These are phyloP conservation scores for Coilia nasus DNA, from an alignment of 2,797 vertebrate genomes.

Conservation along the genomic window DNA sequence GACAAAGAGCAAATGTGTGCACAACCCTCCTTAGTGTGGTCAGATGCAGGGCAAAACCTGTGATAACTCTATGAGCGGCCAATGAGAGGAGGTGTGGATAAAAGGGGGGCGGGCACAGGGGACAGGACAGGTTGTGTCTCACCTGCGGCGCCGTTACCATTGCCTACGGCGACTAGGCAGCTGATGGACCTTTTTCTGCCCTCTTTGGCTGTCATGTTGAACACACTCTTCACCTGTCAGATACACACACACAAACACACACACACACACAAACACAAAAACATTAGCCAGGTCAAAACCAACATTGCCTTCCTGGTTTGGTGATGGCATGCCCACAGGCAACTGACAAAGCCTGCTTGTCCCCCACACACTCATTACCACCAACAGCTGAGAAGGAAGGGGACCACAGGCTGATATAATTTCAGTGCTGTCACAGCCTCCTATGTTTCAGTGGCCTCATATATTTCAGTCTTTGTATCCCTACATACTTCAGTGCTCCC, in stretches of 20 bases:
- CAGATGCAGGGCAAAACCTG: too few species aligned
- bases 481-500: too few species aligned
- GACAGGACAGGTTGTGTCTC: constrained; percentile 14
- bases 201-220: constrained; percentile 95
- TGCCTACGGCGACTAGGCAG: constrained; percentile 89
- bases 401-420: not conserved
- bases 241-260: constrained; percentile 37
- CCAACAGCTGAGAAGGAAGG: not conserved
- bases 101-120: too few species aligned
- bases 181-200: constrained; percentile 88
- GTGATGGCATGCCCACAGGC: not conserved
- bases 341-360: not conserved
- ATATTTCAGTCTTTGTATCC: too few species aligned
- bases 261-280: too few species aligned
- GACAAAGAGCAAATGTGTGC: too few species aligned
- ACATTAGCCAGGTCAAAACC: too few species aligned
- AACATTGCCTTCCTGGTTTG: not conserved
- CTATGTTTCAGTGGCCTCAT: too few species aligned
- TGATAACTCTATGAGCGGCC: too few species aligned
- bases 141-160: constrained; percentile 92
- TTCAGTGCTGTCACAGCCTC: not conserved
- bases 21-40: too few species aligned
- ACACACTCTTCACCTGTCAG: constrained; percentile 89
- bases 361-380: not conserved
- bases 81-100: too few species aligned